These are phyloP conservation scores for Drosophila monieri DNA, from an alignment of 2,888 invertebrate genomes.

Conservation along the genomic window DNA sequence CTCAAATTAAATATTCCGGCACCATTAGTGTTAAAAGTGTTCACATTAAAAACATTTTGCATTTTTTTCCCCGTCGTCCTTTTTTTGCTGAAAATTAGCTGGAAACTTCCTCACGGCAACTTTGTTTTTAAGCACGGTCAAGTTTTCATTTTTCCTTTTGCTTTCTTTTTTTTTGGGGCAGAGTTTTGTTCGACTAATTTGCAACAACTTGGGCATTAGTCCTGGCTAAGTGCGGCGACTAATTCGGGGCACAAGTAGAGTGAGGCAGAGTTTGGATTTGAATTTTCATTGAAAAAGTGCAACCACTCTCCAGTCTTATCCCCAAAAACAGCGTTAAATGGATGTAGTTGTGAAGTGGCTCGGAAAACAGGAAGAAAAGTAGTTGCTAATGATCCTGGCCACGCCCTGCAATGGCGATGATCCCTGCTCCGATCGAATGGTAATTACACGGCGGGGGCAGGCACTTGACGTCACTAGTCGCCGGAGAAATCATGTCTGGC, in stretches of 20 bases:
- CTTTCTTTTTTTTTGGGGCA: neutral
- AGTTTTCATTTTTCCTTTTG: constrained; percentile 47
- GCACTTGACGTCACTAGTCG: constrained; percentile 18
- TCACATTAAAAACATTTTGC: constrained; percentile 80
- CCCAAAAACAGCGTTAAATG: constrained; percentile 13
- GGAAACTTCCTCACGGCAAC: constrained; percentile 43
- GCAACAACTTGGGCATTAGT: constrained; percentile 67
- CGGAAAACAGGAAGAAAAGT: neutral
- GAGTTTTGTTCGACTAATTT: constrained; percentile 27
- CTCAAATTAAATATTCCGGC: constrained; percentile 82
- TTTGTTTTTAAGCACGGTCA: constrained; percentile 73
- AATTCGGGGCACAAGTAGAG: constrained; percentile 4
- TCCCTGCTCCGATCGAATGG: constrained; percentile 56
- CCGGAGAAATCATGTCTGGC: constrained; percentile 77
- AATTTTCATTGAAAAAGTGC: too few relatives aligned
- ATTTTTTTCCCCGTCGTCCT: constrained; percentile 57
- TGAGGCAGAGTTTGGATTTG: too few relatives aligned
- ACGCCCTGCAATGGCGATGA: constrained; percentile 40
- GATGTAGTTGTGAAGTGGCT: neutral
- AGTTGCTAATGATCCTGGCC: constrained; percentile 30
- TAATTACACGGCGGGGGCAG: constrained; percentile 71
- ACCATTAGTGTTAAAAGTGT: constrained; percentile 83
- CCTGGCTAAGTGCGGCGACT: constrained; percentile 19
- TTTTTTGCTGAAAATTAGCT: constrained; percentile 38
- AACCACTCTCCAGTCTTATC: too few relatives aligned